Evolutionary conservation across 2,797 vertebrate species (phyloP).

Genomic region (Cuniculus paca): DNA sequence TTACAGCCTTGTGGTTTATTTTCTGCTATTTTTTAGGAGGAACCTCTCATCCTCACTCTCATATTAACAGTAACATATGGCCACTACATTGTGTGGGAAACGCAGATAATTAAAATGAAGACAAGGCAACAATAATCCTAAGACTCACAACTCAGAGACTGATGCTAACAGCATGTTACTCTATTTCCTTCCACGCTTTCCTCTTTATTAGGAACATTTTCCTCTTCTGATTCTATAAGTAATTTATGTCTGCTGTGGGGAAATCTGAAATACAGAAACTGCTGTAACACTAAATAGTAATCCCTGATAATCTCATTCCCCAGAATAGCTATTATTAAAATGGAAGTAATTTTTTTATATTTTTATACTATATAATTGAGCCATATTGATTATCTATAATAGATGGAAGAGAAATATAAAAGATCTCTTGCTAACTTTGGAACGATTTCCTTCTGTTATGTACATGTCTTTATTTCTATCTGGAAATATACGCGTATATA

Average conservation of each 20-base stretch:
- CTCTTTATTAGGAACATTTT: not conserved
- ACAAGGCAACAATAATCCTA: not conserved
- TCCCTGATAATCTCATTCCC: not conserved
- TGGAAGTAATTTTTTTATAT: not conserved
- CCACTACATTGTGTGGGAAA: not conserved
- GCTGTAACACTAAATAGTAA: not conserved
- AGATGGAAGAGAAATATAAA: not conserved
- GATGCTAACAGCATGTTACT: not conserved
- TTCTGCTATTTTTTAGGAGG: slow-evolving; percentile 44
- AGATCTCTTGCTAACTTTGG: not conserved
- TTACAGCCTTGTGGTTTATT: not conserved
- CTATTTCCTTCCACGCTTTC: not conserved
- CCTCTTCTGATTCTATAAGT: slow-evolving; percentile 37
- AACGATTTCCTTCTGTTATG: not conserved
- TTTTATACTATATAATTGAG: not conserved
- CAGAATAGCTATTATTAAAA: not conserved
- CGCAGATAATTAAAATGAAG: not conserved
- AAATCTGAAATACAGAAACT: not conserved
- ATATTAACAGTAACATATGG: not conserved
- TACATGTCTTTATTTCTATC: not conserved
- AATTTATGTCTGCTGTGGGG: not conserved
- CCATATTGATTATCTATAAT: not conserved
- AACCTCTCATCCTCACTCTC: not conserved
- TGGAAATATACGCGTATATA: not conserved
- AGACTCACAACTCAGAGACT: not conserved